A percentile compares a stretch with the other conserved stretches of the same genome.
These are phyloP conservation scores for Rhagoletis zephyria DNA, from an alignment of 1,140 invertebrate genomes.

Conservation along the genomic window DNA sequence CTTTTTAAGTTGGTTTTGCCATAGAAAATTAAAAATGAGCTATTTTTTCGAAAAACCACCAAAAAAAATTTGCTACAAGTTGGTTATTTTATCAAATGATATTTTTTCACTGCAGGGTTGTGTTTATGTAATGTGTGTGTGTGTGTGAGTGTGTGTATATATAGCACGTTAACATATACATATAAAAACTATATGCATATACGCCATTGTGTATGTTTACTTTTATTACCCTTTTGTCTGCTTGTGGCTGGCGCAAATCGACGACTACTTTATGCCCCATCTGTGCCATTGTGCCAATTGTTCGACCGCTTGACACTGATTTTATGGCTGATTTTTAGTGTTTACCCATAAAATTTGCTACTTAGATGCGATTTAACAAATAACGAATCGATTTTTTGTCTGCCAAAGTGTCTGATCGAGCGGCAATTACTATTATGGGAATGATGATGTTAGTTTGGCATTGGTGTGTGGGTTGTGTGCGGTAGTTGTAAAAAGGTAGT, in stretches of 20 bases:
- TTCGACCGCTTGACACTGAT: conserved; percentile 29
- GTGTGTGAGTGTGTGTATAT: not conserved
- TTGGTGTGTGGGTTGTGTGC: no score
- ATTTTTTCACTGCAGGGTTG: not conserved
- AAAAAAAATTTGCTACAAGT: no score
- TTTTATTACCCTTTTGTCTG: conserved; percentile 2
- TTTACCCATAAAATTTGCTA: conserved; percentile 38
- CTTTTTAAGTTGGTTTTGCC: no score
- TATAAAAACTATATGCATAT: no score
- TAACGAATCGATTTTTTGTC: conserved; percentile 30
- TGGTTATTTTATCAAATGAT: no score
- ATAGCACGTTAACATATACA: not conserved
- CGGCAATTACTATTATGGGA: not conserved
- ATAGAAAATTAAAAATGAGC: no score
- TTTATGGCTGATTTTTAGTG: conserved; percentile 33
- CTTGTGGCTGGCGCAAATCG: not conserved
- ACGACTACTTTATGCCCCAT: not conserved
- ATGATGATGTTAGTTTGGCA: not conserved
- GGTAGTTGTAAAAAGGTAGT: no score
- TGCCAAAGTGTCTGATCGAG: not conserved
- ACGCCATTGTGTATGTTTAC: not conserved
- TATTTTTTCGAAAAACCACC: no score
- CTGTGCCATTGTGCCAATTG: conserved; percentile 18
- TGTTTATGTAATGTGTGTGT: not conserved
- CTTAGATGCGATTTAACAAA: conserved; percentile 35